Evolutionary conservation across 1,140 invertebrate species (phyloP).

Genomic region (Andrena cerasifolii): DNA sequence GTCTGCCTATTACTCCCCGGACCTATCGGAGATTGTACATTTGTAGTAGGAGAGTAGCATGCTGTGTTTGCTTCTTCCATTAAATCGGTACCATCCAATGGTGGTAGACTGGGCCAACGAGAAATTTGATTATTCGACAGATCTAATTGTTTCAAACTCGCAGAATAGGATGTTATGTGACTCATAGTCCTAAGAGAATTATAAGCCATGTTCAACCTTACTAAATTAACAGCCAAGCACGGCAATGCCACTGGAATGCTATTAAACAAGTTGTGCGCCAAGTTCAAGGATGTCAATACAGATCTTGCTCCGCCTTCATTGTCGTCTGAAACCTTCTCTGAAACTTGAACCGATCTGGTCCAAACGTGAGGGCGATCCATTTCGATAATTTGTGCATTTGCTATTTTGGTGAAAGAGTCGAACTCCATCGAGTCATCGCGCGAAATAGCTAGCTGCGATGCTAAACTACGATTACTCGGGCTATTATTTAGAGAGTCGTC

Average conservation of each 20-base stretch:
- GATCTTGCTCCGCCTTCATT: conserved; percentile 80
- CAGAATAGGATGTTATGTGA: conserved; percentile 94
- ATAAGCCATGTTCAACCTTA: conserved; percentile 94
- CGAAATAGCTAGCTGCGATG: conserved; percentile 67
- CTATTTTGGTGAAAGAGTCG: conserved; percentile 78
- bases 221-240: conserved; percentile 93
- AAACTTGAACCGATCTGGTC: conserved; percentile 87
- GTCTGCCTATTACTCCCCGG: conserved; percentile 78
- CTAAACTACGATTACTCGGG: conserved; percentile 72
- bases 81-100: conserved; percentile 85
- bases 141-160: conserved; percentile 94
- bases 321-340: conserved; percentile 85
- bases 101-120: conserved; percentile 92
- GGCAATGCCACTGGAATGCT: conserved; percentile 93
- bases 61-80: conserved; percentile 85
- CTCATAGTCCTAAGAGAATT: conserved; percentile 94
- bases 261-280: conserved; percentile 95
- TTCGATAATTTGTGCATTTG: conserved; percentile 81
- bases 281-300: conserved; percentile 89
- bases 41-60: conserved; percentile 85
- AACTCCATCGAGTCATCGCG: conserved; percentile 79
- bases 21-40: conserved; percentile 76
- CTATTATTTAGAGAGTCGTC: conserved; percentile 74
- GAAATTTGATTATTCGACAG: conserved; percentile 96
- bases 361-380: conserved; percentile 88